Evolutionary conservation across 2,888 invertebrate species (phyloP), one percentile per base, ranked within the genome.

Genomic region (Drosophila prolongata): DNA sequence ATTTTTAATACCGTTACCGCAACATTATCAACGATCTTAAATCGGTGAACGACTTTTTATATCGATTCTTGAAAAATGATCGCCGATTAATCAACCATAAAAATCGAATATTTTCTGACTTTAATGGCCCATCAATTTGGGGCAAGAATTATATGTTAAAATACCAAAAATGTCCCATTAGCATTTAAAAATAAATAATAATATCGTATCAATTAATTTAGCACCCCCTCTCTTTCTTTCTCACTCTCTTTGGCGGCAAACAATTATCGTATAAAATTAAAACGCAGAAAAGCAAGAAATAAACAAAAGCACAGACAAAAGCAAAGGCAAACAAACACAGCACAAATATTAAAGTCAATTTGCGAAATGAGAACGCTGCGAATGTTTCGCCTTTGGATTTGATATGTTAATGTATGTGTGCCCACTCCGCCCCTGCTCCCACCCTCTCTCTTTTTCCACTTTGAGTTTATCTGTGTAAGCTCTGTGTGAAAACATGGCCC

Each of bases 401-500:
- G 89, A 89, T 89, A 90, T 89, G 88, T 89, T 89, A 87, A 90
- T 90, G 89, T 89, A 79, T 77, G 77, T 69, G 47, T 42, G 46
- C n/a, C 5, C 24, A 52, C 43, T 40, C n/a, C 43, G 16, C 16
- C 8, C 34, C 27, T n/a, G 14, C 34, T 19, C 1, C 43, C 34
- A 3, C 46, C 44, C 24, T 4, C 24, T 24, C 24, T 14, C 37
- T 14, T 27, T 19, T 55, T 49, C 60, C 52, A 50, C 57, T 52
- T 64, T 52, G 70, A 66, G 77, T 61, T 70, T 77, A 69, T 69
- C 70, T 71, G 76, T 83, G 88, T 83, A 83, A 83, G 83, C 83
- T 83, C 89, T 85, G 90, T 89, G 90, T 89, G 87, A 86, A 90
- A 86, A 86, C 90, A 86, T 90, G 89, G 88, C 85, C 87, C 90